Base-by-base conservation (phyloP, 2,113 vertebrate species). In the Thymallus thymallus region DNA sequence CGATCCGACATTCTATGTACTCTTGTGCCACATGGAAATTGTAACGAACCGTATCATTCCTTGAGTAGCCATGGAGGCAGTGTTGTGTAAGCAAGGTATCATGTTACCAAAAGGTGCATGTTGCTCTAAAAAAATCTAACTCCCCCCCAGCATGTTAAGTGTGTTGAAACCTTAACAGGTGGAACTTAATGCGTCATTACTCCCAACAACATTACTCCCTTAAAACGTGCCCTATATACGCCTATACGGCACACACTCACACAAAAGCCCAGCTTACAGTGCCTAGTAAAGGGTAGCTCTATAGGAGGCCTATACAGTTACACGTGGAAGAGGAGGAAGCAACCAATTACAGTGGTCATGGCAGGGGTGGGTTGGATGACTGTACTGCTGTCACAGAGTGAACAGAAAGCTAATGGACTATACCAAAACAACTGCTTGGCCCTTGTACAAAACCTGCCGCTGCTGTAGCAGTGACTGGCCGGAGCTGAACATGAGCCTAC, bases 271-370 rank as follows among this genome's bases (percentile, higher is more conserved):
- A 24, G 10, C 24, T 23, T 32, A 2, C 9, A 10, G 18, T 22
- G 30, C 16, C 30, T 9, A 26, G 29, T 64, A 29, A 30, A 66
- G 29, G 6, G 20, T 5, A 84, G 48, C 76, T 84, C 80, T 86
- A 5, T 51, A 18, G 48, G 35, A 41, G 35, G 35, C 35, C 85
- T 89, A 82, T 88, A 86, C 68, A 77, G 76, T 81, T 82, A 86
- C 76, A 86, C 81, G 81, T 78, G 79, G 86, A 82, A 86, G 84
- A 85, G 88, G 84, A 86, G 82, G 87, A 89, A 89, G 85, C 77
- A 55, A 90, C 83, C 86, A 87, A 89, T 88, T 87, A 88, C 82
- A 55, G 73, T 63, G 68, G 81, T 86, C 84, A 82, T 69, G 72
- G 69, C 82, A 71, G 62, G 76, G 32, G n/a, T 35, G 65, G 71